A percentile compares a stretch with the other conserved stretches of the same genome.
Conservation (phyloP, 2,113 vertebrate species). For the Sclerurus mexicanus region DNA sequence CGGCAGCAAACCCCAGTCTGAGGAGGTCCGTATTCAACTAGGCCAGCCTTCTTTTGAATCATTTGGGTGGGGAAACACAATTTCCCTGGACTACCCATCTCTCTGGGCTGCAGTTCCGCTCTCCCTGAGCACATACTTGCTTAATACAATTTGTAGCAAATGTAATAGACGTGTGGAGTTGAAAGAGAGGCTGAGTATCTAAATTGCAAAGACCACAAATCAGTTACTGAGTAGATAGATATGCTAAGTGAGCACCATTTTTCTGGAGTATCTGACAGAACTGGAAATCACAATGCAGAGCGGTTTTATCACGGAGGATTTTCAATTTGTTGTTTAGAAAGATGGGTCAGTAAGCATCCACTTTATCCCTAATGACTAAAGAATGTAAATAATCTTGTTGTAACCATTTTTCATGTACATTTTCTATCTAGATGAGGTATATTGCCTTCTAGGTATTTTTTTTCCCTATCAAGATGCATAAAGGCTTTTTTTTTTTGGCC, state of each 20-base stretch:
- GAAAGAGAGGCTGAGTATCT: constrained; percentile 62
- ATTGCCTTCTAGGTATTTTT: constrained; percentile 47
- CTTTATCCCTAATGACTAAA: constrained; percentile 72
- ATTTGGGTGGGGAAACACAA: not conserved
- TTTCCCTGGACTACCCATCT: not conserved
- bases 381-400: constrained; percentile 73
- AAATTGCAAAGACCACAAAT: constrained; percentile 63
- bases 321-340: constrained; percentile 74
- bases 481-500: not conserved
- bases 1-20: not conserved
- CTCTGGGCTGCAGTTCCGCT: constrained; percentile 5
- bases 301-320: constrained; percentile 69
- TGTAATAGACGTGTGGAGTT: constrained; percentile 33
- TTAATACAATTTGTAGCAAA: constrained; percentile 47
- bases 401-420: constrained; percentile 58
- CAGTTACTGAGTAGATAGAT: constrained; percentile 48
- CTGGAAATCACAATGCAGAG: constrained; percentile 62
- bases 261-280: constrained; percentile 67
- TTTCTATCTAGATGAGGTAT: constrained; percentile 56
- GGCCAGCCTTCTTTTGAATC: not conserved
- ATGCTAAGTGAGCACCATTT: constrained; percentile 59
- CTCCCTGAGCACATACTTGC: not conserved
- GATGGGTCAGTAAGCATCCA: constrained; percentile 64
- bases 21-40: not conserved
- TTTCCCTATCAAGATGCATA: not conserved